Conservation (phyloP, 2,888 invertebrate genomes). For the Steromphala cineraria region DNA sequence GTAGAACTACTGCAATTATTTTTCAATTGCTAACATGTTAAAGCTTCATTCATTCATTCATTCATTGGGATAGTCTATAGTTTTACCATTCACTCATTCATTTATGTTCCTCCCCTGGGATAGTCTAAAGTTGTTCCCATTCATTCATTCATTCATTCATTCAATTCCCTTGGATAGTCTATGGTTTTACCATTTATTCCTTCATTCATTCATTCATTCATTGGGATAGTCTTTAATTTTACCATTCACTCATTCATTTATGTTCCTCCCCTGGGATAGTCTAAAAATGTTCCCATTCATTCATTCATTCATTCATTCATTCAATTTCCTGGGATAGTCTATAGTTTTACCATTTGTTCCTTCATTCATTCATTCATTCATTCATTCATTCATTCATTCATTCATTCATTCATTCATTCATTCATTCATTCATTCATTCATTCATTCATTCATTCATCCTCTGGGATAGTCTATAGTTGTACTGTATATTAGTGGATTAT, state of each 20-base stretch:
- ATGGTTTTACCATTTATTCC: too few species aligned
- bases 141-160: not conserved
- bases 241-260: not conserved
- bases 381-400: not conserved
- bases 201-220: not conserved
- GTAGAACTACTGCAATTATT: too few species aligned
- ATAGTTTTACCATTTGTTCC: too few species aligned
- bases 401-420: not conserved
- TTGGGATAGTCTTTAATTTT: too few species aligned
- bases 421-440: not conserved
- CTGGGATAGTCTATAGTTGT: too few species aligned
- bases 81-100: not conserved
- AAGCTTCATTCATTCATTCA: not conserved
- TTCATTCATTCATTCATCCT: not conserved
- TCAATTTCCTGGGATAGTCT: not conserved
- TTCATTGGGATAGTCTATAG: too few species aligned
- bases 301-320: not conserved
- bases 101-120: not conserved
- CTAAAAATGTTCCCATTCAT: too few species aligned
- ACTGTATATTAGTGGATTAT: not conserved
- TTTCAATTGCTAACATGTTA: too few species aligned
- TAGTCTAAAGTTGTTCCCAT: too few species aligned
- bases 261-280: not conserved
- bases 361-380: not conserved
- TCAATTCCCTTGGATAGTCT: not conserved